phyloP scores from a whole-genome alignment of 2,797 vertebrate species.

The Epinephelus awoara region DNA sequence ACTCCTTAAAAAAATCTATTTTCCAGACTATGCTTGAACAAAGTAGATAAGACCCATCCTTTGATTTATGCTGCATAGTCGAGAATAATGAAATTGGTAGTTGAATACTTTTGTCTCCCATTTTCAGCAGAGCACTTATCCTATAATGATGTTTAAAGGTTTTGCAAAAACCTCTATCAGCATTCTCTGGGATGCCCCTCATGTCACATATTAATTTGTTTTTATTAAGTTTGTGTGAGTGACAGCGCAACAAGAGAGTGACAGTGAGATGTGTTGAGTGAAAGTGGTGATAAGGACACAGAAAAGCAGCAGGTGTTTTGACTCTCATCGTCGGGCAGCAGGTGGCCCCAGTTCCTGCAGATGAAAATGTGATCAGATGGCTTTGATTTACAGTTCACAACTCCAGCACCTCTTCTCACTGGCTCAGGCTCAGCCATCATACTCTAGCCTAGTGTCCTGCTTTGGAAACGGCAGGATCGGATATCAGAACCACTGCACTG shows the following conservation, averaged over 20 bases:
- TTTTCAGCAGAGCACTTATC: not conserved
- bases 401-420: constrained; percentile 78
- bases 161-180: not conserved
- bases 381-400: constrained; percentile 71
- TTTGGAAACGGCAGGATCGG: constrained; percentile 62
- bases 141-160: not conserved
- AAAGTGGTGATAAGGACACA: constrained; percentile 40
- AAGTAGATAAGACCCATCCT: not conserved
- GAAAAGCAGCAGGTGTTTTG: constrained; percentile 43
- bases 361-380: constrained; percentile 55
- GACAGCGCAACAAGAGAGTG: constrained; percentile 26
- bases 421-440: constrained; percentile 76
- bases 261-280: constrained; percentile 43
- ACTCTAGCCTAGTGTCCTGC: constrained; percentile 71
- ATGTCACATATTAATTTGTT: constrained; percentile 27
- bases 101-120: not conserved
- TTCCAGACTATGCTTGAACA: not conserved
- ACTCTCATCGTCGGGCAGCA: constrained; percentile 22
- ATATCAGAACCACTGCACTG: constrained; percentile 75
- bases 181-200: constrained; percentile 37
- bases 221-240: constrained; percentile 57
- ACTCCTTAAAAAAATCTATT: not conserved
- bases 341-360: constrained; percentile 48
- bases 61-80: not conserved
- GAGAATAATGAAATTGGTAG: constrained; percentile 1